phyloP scores from a whole-genome alignment of 2,113 vertebrate genomes.

The Pelmatolapia mariae region DNA sequence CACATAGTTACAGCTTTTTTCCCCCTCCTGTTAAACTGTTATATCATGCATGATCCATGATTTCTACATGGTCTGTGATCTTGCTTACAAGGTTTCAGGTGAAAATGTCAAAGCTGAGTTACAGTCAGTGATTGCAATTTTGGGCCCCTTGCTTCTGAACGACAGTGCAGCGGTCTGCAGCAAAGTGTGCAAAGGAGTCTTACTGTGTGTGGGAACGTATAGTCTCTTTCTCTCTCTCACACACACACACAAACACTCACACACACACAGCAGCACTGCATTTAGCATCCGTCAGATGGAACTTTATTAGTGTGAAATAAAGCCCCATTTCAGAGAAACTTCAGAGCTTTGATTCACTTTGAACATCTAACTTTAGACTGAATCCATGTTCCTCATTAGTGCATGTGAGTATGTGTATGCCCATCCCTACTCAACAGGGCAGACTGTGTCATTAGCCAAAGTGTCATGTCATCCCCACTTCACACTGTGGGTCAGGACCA shows the following conservation, averaged over 20 bases:
- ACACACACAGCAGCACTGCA: not conserved
- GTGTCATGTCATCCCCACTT: conserved; percentile 35
- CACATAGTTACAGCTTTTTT: not conserved
- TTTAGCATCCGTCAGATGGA: not conserved
- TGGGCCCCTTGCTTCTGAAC: not conserved
- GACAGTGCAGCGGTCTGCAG: not conserved
- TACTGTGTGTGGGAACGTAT: not conserved
- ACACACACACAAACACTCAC: fast-evolving
- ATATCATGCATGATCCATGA: not conserved
- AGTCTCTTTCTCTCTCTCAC: not conserved
- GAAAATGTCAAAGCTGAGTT: not conserved
- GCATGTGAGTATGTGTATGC: not conserved
- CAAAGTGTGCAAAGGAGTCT: not conserved
- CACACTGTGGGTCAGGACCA: conserved; percentile 16
- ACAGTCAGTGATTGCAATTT: not conserved
- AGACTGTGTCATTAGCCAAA: conserved; percentile 41
- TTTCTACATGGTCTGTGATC: not conserved
- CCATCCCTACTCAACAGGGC: not conserved
- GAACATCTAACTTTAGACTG: not conserved
- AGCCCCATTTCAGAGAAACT: not conserved
- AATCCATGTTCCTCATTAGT: conserved; percentile 43
- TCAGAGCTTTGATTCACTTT: not conserved
- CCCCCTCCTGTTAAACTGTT: not conserved
- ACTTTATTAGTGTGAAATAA: not conserved
- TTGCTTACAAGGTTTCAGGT: not conserved